These are phyloP conservation scores for Drosophila mimica DNA, from an alignment of 2,888 invertebrate genomes.

Conservation along the genomic window DNA sequence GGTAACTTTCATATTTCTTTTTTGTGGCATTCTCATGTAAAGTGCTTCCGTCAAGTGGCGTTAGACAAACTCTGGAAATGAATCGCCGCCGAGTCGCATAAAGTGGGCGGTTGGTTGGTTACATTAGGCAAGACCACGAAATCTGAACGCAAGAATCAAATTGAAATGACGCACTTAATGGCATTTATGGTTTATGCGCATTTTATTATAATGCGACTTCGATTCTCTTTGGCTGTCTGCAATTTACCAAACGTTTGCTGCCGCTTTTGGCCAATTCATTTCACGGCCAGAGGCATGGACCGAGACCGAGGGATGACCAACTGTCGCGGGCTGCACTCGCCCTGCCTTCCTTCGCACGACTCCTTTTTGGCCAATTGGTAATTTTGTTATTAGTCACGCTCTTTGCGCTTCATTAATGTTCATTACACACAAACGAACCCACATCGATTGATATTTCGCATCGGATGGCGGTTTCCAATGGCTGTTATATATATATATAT, in stretches of 20 bases:
- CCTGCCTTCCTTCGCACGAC: slow-evolving; percentile 8
- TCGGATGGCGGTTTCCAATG: slow-evolving; percentile 65
- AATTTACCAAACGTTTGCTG: slow-evolving; percentile 35
- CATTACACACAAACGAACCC: slow-evolving; percentile 80
- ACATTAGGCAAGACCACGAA: slow-evolving; percentile 50
- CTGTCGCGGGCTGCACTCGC: slow-evolving; percentile 55
- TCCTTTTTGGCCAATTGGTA: slow-evolving; percentile 78
- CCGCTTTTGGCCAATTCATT: slow-evolving; percentile 50
- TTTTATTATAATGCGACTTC: slow-evolving; percentile 67
- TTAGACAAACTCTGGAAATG: slow-evolving; percentile 41
- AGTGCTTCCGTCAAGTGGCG: slow-evolving; percentile 48
- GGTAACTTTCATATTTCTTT: slow-evolving; percentile 22
- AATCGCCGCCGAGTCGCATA: slow-evolving; percentile 27
- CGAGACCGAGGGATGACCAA: slow-evolving; percentile 36
- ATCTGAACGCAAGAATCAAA: slow-evolving; percentile 71
- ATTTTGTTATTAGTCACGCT: slow-evolving; percentile 80
- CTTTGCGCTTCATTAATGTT: slow-evolving; percentile 81
- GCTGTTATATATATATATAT: slow-evolving; percentile 34
- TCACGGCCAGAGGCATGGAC: not conserved
- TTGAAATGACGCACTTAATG: slow-evolving; percentile 79
- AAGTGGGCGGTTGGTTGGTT: slow-evolving; percentile 42
- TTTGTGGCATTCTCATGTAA: slow-evolving; percentile 44
- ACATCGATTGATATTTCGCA: slow-evolving; percentile 78
- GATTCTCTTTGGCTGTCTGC: slow-evolving; percentile 37
- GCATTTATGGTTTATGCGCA: slow-evolving; percentile 77